A percentile compares a stretch with the other conserved stretches of the same genome.
phyloP scores from a whole-genome alignment of 2,797 vertebrate genomes.

The Fistularia commersonii region DNA sequence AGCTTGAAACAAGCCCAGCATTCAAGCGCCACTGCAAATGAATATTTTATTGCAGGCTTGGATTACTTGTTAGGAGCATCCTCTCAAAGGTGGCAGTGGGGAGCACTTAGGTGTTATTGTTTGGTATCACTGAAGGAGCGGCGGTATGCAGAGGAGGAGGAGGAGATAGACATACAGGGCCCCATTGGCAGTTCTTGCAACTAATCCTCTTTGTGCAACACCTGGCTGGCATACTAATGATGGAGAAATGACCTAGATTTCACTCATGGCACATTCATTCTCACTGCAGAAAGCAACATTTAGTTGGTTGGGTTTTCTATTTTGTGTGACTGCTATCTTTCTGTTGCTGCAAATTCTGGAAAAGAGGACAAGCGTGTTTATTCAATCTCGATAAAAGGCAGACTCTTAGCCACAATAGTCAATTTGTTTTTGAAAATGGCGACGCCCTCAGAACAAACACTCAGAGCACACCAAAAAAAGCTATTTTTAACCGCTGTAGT shows the following conservation, averaged over 20 bases:
- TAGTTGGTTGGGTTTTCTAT: constrained; percentile 24
- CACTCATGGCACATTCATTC: constrained; percentile 31
- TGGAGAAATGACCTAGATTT: constrained; percentile 67
- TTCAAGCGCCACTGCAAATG: constrained; percentile 9
- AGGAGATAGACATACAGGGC: constrained; percentile 23
- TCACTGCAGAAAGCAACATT: constrained; percentile 36
- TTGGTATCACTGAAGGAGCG: constrained; percentile 29
- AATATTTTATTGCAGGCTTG: constrained; percentile 20
- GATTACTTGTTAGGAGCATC: constrained; percentile 19
- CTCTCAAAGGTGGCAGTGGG: constrained; percentile 29
- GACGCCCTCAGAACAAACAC: constrained; percentile 12
- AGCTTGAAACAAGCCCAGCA: constrained; percentile 22
- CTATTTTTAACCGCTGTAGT: no score
- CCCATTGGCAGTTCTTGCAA: constrained; percentile 41
- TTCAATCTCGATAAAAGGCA: constrained; percentile 16
- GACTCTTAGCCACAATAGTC: no score
- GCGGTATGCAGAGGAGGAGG: constrained; percentile 1
- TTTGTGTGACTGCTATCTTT: constrained; percentile 5
- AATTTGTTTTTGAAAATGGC: background rate
- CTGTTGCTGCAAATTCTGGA: constrained; percentile 10
- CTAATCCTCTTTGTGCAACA: constrained; percentile 67
- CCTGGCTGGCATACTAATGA: constrained; percentile 72
- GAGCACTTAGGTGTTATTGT: constrained; percentile 49
- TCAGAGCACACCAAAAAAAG: background rate
- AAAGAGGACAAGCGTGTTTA: constrained; percentile 15